Base-by-base conservation (phyloP, 1,140 invertebrate species). In the Ceratina calcarata region DNA sequence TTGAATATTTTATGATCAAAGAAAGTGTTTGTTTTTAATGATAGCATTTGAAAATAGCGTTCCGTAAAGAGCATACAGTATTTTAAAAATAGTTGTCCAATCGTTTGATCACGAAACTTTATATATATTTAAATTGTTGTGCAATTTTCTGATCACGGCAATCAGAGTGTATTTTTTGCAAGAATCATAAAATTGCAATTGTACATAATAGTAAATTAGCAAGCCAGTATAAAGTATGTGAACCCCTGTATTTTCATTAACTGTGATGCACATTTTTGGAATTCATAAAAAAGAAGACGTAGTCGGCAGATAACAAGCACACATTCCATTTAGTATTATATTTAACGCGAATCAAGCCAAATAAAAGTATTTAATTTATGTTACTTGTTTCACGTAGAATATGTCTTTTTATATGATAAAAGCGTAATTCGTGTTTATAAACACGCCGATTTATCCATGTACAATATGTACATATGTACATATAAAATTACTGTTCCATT, bases 241-340 rank as follows among this genome's bases (percentile, higher is more conserved):
- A 22, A 49, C 10, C 16, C 51, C 32, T 45, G 27, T 70, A 64
- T 72, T 78, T 49, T 3, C 62, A 64, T 78, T 65, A 72, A 72
- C 69, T 78, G 76, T 78, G 76, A 78, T 78, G 76, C 51, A 64
- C 68, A 32, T 13, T 16, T 64, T 72, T 57, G 13, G 45, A 45
- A 70, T 71, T 61, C 15, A 24, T 64, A 64, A 15, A 71, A n/a
- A 13, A 72, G 37, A 15, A 27, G 3, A 51, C 27, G 4, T n/a
- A 15, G 37, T 45, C 6, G 51, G 37, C 49, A 27, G 15, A 72
- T 72, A 4, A n/a, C n/a, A n/a, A 71, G 32, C 69, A 78, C 69
- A 78, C 76, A 78, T 78, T 78, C 76, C 76, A 72, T 65, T 72
- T 72, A 78, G 76, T 78, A 78, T 78, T 78, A 78, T 65, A 62